Conservation (phyloP, 2,113 vertebrate genomes). For the Reinhardtius hippoglossoides region DNA sequence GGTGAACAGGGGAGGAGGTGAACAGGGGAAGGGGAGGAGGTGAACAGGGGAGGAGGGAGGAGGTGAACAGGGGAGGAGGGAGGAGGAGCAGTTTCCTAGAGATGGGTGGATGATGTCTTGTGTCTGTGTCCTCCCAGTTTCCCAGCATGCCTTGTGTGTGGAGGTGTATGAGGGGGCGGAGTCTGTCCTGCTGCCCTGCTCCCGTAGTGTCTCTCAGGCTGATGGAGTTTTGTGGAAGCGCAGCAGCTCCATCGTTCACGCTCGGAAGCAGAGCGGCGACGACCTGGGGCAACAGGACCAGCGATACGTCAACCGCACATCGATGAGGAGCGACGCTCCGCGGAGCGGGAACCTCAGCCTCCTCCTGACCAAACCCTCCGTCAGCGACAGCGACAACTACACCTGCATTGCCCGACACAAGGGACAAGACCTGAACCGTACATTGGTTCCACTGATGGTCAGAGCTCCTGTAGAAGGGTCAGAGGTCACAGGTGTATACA, state of each 20-base stretch:
- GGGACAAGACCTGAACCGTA: neutral
- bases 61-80: neutral
- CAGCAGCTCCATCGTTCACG: neutral
- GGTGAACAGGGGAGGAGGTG: no score
- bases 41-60: neutral
- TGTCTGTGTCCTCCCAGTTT: conserved; percentile 8
- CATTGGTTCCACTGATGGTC: neutral
- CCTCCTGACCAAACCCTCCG: neutral
- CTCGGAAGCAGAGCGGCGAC: fast-evolving
- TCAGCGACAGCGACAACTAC: neutral
- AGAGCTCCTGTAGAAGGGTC: neutral
- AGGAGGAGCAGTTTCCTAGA: no score
- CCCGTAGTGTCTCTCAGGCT: fast-evolving
- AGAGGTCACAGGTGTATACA: no score
- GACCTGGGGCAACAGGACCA: neutral
- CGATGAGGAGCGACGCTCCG: neutral
- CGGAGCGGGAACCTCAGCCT: neutral
- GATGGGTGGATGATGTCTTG: neutral
- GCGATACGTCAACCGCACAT: neutral
- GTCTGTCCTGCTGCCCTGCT: neutral
- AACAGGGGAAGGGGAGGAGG: no score
- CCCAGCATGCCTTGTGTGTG: neutral
- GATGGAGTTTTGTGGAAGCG: neutral
- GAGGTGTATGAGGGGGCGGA: neutral
- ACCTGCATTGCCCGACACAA: neutral